Evolutionary conservation across 1,140 invertebrate species (phyloP), one percentile per base, ranked within the genome.

Genomic region (Dreissena polymorpha): DNA sequence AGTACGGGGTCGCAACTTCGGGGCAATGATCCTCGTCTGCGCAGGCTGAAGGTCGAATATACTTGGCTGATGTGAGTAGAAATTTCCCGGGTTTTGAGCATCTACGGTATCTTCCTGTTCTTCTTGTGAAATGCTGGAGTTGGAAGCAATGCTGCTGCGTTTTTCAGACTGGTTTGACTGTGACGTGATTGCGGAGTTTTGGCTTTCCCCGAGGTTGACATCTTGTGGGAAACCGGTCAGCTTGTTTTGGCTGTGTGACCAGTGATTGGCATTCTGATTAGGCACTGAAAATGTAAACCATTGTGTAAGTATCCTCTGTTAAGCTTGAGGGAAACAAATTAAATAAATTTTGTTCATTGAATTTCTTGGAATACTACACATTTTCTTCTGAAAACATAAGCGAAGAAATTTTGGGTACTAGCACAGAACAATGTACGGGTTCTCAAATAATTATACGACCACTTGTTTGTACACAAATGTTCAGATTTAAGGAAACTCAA

Each of bases 1-100:
- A 2, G 86, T 88, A 57, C 86, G 76, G 25, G 84, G 81, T 18
- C 86, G 68, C 50, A 88, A 64, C 51, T 70, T 78, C 50, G 86
- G 86, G 49, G 86, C 75, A 18, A 88, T 84, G 53, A 88, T 88
- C 49, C 80, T 51, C 72, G 63, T 27, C 72, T 70, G 29, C 27
- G 27, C 23, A 23, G 75, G 13, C 16, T 80, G 69, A n/a, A 74
- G 65, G 53, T 79, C 68, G 67, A 69, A 76, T 39, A 79, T 72
- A 53, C 71, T 76, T 57, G 73, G 73, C 13, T 73, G 60, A 53
- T 65, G 68, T 49, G 50, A 50, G 63, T 10, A n/a, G n/a, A 39
- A 39, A 39, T 39, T 39, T 39, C 39, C 39, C 39, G 8, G 3
- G 39, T 39, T 39, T 2, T 39, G 39, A 39, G 3, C 39, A 8